Base-by-base conservation (phyloP, 1,140 invertebrate genomes). In the Dendroctonus valens region DNA sequence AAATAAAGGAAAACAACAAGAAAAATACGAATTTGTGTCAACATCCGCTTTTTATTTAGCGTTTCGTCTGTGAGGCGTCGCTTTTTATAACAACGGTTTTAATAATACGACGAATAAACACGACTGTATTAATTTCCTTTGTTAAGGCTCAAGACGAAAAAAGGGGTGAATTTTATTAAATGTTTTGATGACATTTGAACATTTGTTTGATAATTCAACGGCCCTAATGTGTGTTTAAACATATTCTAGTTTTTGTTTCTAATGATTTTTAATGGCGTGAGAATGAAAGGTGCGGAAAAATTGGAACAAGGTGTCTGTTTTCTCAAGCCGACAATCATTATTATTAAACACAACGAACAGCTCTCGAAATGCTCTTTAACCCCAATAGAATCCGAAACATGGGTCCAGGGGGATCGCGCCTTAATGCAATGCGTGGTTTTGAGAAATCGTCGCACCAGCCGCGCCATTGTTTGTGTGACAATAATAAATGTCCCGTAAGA, bases 391-490 rank as follows among this genome's bases (percentile, higher is more conserved):
- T 60, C 64, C 64, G 26, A 66, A 59, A 66, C 64, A 66, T 15
- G 55, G 62, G 64, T 66, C 64, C 55, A 59, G 41, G 48, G 58
- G 64, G 64, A 66, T 60, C 49, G 48, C n/a, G 64, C 64, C 59
- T 59, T 67, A 67, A 67, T 67, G 65, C 51, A 42, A 68, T 62
- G 66, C 59, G 66, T 63, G 59, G 58, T 60, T 67, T 63, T 68
- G 66, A 68, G 66, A 68, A 68, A 68, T 68, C 54, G 66, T 62
- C 60, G 52, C 59, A 12, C 38, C 59, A 60, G 53, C 55, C 52
- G 11, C 59, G 46, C 59, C 66, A 68, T 68, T 68, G 66, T 68
- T 63, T 58, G 55, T 51, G 59, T 59, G 66, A 68, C 66, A 62
- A 62, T 62, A 68, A 68, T 60, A 68, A 68, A 68, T 68, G 66